These are phyloP conservation scores for Spisula solida DNA, from an alignment of 2,888 invertebrate species.

Conservation along the genomic window DNA sequence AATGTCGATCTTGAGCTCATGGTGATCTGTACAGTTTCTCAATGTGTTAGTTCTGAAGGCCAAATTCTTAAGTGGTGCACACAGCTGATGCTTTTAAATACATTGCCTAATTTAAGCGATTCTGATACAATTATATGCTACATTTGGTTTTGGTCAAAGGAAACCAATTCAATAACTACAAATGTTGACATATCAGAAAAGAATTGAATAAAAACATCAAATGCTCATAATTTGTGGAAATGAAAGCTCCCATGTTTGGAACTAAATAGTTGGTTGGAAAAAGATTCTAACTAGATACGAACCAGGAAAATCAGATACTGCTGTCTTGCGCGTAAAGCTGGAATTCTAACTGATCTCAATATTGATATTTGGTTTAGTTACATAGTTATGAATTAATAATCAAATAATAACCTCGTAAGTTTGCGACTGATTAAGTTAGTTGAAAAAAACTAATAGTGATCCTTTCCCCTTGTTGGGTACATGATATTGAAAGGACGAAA, in stretches of 20 bases:
- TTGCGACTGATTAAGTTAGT: not conserved
- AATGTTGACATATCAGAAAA: not conserved
- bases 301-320: not conserved
- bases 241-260: not conserved
- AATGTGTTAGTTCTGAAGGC: not conserved
- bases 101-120: not conserved
- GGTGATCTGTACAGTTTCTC: not conserved
- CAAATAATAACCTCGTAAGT: not conserved
- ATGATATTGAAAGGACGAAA: constrained; percentile 11
- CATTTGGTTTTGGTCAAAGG: constrained; percentile 19
- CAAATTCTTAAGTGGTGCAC: not conserved
- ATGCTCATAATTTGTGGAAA: not conserved
- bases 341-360: not conserved
- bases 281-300: not conserved
- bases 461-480: not conserved
- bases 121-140: not conserved
- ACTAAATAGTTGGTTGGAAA: not conserved
- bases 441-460: not conserved
- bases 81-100: not conserved
- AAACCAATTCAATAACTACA: not conserved
- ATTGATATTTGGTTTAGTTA: constrained; percentile 9
- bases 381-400: constrained; percentile 24
- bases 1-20: too few relatives aligned
- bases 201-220: not conserved
- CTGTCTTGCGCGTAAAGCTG: not conserved